A percentile compares a stretch with the other conserved stretches of the same genome.
Conservation (phyloP, 2,888 invertebrate genomes). For the Eueremaeus valkanovi region DNA sequence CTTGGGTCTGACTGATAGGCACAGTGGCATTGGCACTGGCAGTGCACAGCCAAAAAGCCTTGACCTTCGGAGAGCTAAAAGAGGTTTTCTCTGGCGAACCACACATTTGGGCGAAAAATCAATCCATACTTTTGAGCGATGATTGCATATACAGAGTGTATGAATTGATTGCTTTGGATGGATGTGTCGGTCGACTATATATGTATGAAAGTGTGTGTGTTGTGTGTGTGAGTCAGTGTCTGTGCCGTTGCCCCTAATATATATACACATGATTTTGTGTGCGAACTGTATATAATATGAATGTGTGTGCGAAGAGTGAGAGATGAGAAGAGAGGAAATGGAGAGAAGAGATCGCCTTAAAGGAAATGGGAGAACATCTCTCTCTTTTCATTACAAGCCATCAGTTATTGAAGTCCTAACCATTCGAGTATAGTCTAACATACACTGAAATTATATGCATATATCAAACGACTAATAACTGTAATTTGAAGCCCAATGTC, state of each 20-base stretch:
- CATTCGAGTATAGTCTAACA: not conserved
- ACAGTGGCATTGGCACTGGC: not conserved
- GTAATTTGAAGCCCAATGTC: not conserved
- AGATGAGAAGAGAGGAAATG: not conserved
- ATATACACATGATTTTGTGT: not conserved
- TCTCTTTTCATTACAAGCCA: not conserved
- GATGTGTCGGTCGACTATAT: not conserved
- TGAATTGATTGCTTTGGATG: not conserved
- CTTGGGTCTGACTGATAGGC: not conserved
- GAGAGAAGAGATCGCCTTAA: not conserved
- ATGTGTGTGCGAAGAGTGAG: not conserved
- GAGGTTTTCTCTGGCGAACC: not conserved
- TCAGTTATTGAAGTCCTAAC: not conserved
- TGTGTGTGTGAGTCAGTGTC: too few relatives aligned
- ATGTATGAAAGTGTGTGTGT: too few relatives aligned
- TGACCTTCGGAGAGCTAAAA: constrained; percentile 1
- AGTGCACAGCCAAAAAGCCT: not conserved
- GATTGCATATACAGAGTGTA: not conserved
- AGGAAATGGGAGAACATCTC: not conserved
- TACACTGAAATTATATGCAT: not conserved
- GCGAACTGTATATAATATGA: not conserved
- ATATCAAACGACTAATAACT: not conserved
- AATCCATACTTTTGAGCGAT: not conserved
- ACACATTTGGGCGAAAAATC: not conserved
- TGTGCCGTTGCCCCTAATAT: not conserved